Evolutionary conservation across 2,113 vertebrate genomes (phyloP).

Genomic region (Hassar affinis): DNA sequence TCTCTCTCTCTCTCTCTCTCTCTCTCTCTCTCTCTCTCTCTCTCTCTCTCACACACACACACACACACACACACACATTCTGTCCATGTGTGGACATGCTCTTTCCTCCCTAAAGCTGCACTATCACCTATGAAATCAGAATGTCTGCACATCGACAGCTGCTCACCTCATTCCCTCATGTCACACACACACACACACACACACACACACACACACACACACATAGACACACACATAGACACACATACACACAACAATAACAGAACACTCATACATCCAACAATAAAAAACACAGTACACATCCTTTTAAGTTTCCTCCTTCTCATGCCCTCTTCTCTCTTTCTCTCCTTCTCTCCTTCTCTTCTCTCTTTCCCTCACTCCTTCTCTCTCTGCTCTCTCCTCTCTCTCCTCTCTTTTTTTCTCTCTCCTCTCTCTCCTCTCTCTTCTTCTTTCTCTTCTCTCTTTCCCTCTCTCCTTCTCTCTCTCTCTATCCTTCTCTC

Average conservation of each 20-base stretch:
- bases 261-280: no score
- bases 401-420: no score
- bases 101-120: constrained; percentile 25
- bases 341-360: constrained; percentile 21
- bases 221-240: no score
- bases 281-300: neutral
- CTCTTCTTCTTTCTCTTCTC: no score
- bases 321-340: neutral
- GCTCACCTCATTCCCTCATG: constrained; percentile 15
- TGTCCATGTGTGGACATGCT: neutral
- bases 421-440: no score
- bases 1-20: no score
- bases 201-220: neutral
- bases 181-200: neutral
- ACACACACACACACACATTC: neutral
- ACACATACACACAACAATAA: no score
- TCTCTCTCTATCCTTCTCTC: no score
- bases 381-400: no score
- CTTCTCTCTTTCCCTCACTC: no score
- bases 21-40: no score
- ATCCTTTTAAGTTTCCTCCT: neutral
- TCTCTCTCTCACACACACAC: neutral
- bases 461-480: no score
- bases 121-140: constrained; percentile 57
- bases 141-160: constrained; percentile 52